Evolutionary conservation across 2,113 vertebrate species (phyloP), one percentile per base, ranked within the genome.

Genomic region (Heterocephalus glaber): DNA sequence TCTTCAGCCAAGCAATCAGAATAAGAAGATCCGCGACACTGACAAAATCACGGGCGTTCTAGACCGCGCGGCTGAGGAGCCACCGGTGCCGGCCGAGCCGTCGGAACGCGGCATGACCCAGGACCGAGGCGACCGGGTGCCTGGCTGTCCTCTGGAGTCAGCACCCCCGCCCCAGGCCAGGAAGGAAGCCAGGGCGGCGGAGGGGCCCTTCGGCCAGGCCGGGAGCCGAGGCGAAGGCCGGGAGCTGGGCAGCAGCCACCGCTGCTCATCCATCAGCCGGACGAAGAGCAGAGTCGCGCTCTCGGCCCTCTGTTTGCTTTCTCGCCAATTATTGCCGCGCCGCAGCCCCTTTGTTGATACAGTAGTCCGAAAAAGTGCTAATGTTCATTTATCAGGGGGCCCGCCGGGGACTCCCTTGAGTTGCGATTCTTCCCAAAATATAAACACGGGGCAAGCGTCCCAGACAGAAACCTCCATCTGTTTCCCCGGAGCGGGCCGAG

Each of bases 381-480:
- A 98, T 99, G 98, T 98, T 98, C 99, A 99, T 99, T 99, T 99
- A 99, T 99, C 99, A 99, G 99, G 98, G 98, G 98, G 97, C 98
- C 98, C 97, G 98, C 97, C 98, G 96, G 90, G 98, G 98, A 98
- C 98, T 98, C 98, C 99, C 98, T 98, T 99, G 98, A 98, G 98
- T 99, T 99, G 99, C 98, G 99, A 99, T 99, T 99, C 99, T 99
- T 98, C 98, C 98, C 99, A 99, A 99, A 99, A 99, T 99, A 99
- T 99, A 99, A 99, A 99, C 99, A 99, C 94, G 97, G 97, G 98
- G 98, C 98, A 98, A 98, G 98, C 98, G 98, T 98, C 98, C 98
- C 98, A 99, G 99, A 99, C 99, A 98, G 99, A 98, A 98, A 98
- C 98, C 98, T 98, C 99, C 99, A 99, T 99, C 99, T 98, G 98